Conservation (phyloP, 1,140 invertebrate genomes). For the Camponotus floridanus region DNA sequence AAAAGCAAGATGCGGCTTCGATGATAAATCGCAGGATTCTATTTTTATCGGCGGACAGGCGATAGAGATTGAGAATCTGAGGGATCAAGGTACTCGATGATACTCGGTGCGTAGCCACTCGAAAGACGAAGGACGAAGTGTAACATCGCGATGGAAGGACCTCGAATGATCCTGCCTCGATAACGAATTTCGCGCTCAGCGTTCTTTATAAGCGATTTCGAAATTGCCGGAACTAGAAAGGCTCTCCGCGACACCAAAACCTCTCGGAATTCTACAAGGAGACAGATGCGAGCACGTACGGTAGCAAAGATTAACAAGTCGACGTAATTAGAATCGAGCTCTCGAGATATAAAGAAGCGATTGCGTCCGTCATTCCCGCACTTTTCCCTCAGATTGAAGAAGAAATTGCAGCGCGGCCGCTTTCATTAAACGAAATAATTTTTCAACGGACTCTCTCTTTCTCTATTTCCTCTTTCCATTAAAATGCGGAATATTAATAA, state of each 20-base stretch:
- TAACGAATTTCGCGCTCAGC: neutral
- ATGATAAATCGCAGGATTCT: slow-evolving; percentile 58
- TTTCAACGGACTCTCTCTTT: neutral
- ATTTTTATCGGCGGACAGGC: slow-evolving; percentile 42
- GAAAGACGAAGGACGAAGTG: slow-evolving; percentile 61
- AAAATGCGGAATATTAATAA: neutral
- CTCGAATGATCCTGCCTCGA: neutral
- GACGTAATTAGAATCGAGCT: slow-evolving; percentile 29
- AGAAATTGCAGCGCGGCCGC: neutral
- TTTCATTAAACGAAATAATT: slow-evolving; percentile 29
- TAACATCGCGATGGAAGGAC: neutral
- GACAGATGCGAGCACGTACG: neutral
- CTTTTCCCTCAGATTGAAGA: neutral
- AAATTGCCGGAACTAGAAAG: neutral
- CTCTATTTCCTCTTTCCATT: neutral
- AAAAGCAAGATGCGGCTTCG: slow-evolving; percentile 70
- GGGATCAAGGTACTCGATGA: slow-evolving; percentile 38
- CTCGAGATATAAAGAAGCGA: neutral
- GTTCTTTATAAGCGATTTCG: slow-evolving; percentile 12
- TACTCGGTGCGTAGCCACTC: slow-evolving; percentile 44
- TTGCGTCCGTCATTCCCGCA: slow-evolving; percentile 23
- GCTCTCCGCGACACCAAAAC: neutral
- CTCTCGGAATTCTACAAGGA: neutral
- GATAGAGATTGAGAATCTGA: slow-evolving; percentile 55
- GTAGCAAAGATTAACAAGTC: slow-evolving; percentile 1